Evolutionary conservation across 2,888 invertebrate species (phyloP).

Genomic region (Adineta ricciae): DNA sequence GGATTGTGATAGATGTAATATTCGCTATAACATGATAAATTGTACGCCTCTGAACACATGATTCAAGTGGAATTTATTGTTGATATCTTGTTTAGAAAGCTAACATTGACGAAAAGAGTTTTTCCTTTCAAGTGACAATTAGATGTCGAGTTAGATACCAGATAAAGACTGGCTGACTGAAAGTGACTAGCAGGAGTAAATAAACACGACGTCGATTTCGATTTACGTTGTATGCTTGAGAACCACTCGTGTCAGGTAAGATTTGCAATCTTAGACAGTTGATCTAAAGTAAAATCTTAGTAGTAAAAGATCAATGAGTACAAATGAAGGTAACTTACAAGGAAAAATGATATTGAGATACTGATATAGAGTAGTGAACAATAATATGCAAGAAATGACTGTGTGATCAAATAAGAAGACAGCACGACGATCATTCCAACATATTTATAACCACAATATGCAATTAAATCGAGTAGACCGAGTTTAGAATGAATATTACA

Average conservation of each 20-base stretch:
- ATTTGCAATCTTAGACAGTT: not conserved
- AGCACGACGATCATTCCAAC: slow-evolving; percentile 54
- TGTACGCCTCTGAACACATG: not conserved
- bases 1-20: not conserved
- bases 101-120: no score
- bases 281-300: not conserved
- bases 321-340: not conserved
- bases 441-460: slow-evolving; percentile 92
- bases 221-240: slow-evolving; percentile 51
- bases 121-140: not conserved
- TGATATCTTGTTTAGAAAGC: no score
- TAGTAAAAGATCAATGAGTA: not conserved
- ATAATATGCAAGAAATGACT: not conserved
- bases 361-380: not conserved
- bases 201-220: slow-evolving; percentile 76
- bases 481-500: slow-evolving; percentile 75
- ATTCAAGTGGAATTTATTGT: not conserved
- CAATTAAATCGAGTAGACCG: slow-evolving; percentile 75
- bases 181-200: slow-evolving; percentile 75
- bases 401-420: not conserved
- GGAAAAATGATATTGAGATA: not conserved
- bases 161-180: slow-evolving; percentile 77
- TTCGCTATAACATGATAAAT: not conserved
- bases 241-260: not conserved
- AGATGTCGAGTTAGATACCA: slow-evolving; percentile 72